A percentile compares a stretch with the other conserved stretches of the same genome.
Evolutionary conservation across 2,113 vertebrate species (phyloP).

Genomic region (Carettochelys insculpta): DNA sequence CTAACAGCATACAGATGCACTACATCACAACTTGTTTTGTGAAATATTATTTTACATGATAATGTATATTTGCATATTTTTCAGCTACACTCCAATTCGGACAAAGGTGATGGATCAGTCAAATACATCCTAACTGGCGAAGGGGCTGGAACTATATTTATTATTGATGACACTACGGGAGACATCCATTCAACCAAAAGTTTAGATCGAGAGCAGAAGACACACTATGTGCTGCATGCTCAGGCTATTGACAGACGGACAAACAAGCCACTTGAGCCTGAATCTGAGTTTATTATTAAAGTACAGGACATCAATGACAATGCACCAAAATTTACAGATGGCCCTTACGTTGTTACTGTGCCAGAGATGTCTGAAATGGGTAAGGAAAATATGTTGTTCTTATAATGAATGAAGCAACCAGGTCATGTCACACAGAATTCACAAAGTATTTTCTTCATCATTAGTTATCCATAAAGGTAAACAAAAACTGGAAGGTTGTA

Average conservation of each 20-base stretch:
- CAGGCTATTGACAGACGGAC: constrained; percentile 93
- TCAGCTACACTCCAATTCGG: constrained; percentile 97
- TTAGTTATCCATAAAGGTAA: background rate
- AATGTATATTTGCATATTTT: constrained; percentile 62
- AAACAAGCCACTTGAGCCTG: constrained; percentile 92
- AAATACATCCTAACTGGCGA: constrained; percentile 97
- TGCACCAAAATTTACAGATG: constrained; percentile 94
- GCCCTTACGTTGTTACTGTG: constrained; percentile 91
- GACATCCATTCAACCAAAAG: constrained; percentile 97
- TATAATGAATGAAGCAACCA: background rate
- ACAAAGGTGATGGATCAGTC: constrained; percentile 97
- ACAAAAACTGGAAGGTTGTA: background rate
- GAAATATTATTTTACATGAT: background rate
- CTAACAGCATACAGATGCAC: background rate
- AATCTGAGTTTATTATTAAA: constrained; percentile 99
- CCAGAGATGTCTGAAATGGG: constrained; percentile 98
- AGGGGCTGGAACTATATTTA: constrained; percentile 94
- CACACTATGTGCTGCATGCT: constrained; percentile 96
- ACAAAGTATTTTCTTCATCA: background rate
- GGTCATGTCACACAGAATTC: background rate
- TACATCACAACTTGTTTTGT: background rate
- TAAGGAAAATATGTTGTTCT: constrained; percentile 74
- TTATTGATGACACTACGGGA: constrained; percentile 95
- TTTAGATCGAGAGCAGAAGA: constrained; percentile 93
- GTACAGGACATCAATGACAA: constrained; percentile 99